phyloP scores from a whole-genome alignment of 2,888 invertebrate genomes.

The Sepioteuthis lessoniana region DNA sequence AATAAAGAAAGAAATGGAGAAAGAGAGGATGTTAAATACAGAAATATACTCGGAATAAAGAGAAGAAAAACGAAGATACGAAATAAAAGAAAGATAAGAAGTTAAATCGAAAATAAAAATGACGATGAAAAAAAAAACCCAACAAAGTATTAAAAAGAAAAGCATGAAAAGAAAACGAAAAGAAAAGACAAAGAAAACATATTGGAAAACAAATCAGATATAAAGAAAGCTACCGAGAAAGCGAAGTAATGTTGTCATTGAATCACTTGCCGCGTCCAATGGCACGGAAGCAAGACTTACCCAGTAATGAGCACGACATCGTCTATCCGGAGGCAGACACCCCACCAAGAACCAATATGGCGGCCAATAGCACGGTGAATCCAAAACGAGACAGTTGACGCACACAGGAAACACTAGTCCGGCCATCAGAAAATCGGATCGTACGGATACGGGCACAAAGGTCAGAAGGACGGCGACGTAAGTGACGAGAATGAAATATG shows the following conservation, averaged over 20 bases:
- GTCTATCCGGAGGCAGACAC: constrained; percentile 2
- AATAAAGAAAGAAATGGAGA: too few species aligned
- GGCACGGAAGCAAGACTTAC: neutral
- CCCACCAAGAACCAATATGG: neutral
- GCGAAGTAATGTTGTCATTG: neutral
- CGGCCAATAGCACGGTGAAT: neutral
- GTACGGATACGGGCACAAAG: neutral
- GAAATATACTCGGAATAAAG: too few species aligned
- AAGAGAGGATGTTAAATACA: too few species aligned
- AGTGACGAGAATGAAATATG: constrained; percentile 14
- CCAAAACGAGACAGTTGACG: neutral
- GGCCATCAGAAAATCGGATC: neutral
- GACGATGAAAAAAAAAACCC: too few species aligned
- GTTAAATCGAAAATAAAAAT: too few species aligned
- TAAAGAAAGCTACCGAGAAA: neutral
- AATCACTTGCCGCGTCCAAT: constrained; percentile 5
- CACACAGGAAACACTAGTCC: constrained; percentile 2
- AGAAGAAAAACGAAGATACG: too few species aligned
- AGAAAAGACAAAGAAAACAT: too few species aligned
- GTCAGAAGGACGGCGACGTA: neutral
- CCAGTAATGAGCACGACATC: constrained; percentile 33
- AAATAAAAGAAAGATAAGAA: too few species aligned
- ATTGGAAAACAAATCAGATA: too few species aligned
- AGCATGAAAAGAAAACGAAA: too few species aligned
- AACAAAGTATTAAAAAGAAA: too few species aligned